phyloP scores from a whole-genome alignment of 2,888 invertebrate species.

The Phrixothrix hirtus region DNA sequence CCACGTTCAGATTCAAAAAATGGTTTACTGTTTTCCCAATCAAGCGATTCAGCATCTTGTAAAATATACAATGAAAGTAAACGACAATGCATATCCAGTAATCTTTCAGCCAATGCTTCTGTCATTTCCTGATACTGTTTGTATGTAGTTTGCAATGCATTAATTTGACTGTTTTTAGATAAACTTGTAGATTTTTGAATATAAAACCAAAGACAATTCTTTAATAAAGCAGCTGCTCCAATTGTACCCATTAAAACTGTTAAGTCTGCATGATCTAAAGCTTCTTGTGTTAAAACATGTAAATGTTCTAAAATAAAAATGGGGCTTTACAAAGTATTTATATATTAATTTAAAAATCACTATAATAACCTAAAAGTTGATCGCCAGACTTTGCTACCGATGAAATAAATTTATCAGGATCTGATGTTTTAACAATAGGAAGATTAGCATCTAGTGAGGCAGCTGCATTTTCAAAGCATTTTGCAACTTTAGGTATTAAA shows the following conservation, averaged over 20 bases:
- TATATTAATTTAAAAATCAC: too few species aligned
- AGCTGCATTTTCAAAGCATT: conserved; percentile 55
- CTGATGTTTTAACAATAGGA: conserved; percentile 70
- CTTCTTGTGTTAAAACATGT: conserved; percentile 79
- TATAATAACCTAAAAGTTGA: conserved; percentile 67
- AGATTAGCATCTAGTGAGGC: conserved; percentile 49
- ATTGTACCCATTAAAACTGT: conserved; percentile 80
- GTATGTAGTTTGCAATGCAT: conserved; percentile 60
- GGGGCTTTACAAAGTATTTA: too few species aligned
- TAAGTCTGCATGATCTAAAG: conserved; percentile 81
- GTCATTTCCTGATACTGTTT: conserved; percentile 82
- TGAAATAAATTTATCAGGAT: conserved; percentile 75
- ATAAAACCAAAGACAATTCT: conserved; percentile 79
- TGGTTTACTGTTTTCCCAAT: conserved; percentile 68
- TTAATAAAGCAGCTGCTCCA: conserved; percentile 77
- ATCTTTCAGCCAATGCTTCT: conserved; percentile 80
- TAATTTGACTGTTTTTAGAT: conserved; percentile 35
- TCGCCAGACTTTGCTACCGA: conserved; percentile 73
- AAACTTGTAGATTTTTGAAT: conserved; percentile 60
- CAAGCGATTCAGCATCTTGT: conserved; percentile 79
- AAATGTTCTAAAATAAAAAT: conserved; percentile 68
- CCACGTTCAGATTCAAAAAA: conserved; percentile 76
- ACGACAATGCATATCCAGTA: conserved; percentile 79
- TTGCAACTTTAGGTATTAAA: conserved; percentile 44
- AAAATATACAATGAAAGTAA: conserved; percentile 77